A percentile compares a stretch with the other conserved stretches of the same genome.
phyloP scores from a whole-genome alignment of 2,113 vertebrate species.

The Jaculus jaculus region DNA sequence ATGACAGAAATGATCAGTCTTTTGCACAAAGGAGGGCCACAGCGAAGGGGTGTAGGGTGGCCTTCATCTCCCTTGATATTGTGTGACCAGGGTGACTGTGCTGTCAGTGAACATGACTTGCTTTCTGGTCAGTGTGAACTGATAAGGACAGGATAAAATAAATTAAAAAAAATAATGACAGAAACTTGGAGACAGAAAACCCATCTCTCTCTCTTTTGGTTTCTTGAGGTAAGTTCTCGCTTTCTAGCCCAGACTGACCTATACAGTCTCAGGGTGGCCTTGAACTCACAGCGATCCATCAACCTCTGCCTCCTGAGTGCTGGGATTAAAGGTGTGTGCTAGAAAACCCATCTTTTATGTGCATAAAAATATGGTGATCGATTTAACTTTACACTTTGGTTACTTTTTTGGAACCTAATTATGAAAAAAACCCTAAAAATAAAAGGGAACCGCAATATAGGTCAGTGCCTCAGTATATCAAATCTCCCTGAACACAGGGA shows the following conservation, averaged over 20 bases:
- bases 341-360: not conserved
- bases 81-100: not conserved
- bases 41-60: constrained; percentile 65
- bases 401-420: constrained; percentile 32
- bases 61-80: constrained; percentile 72
- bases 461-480: constrained; percentile 65
- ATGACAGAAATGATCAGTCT: constrained; percentile 79
- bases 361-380: not conserved
- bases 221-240: too few species aligned
- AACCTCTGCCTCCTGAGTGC: too few species aligned
- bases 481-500: constrained; percentile 51
- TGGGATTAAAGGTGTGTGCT: too few species aligned
- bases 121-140: not conserved
- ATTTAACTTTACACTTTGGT: not conserved
- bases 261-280: too few species aligned
- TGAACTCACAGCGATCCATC: too few species aligned
- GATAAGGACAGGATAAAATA: not conserved
- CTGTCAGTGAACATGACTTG: not conserved
- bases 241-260: too few species aligned
- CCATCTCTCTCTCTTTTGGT: not conserved
- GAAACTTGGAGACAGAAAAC: not conserved
- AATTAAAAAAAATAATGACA: not conserved
- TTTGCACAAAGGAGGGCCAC: constrained; percentile 75
- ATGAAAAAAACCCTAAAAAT: constrained; percentile 55
- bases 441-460: constrained; percentile 24